These are phyloP conservation scores for Elegia similella DNA, from an alignment of 2,888 invertebrate genomes.

Conservation along the genomic window DNA sequence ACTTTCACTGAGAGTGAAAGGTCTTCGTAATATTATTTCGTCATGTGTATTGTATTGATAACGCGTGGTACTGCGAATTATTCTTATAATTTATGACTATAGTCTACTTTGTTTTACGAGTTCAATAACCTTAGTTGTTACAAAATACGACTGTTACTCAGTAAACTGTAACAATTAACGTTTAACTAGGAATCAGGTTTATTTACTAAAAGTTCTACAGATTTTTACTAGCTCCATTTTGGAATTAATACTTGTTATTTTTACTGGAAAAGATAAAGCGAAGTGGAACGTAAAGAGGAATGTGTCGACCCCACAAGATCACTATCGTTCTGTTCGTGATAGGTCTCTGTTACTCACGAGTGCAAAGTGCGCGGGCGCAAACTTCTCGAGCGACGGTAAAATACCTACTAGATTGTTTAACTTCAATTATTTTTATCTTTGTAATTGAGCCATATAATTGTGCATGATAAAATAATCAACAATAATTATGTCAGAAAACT, in stretches of 20 bases:
- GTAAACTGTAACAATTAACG: no score
- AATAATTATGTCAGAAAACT: background rate
- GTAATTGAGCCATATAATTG: background rate
- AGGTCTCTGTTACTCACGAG: background rate
- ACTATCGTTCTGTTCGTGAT: conserved; percentile 2
- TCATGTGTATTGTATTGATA: background rate
- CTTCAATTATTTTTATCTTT: conserved; percentile 31
- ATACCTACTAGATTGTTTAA: background rate
- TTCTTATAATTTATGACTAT: background rate
- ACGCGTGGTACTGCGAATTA: background rate
- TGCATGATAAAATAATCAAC: background rate
- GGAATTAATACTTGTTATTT: no score
- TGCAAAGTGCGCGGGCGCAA: background rate
- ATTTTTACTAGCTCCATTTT: no score
- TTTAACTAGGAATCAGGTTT: no score
- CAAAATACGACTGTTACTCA: background rate
- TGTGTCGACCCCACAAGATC: conserved; percentile 1
- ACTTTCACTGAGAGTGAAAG: conserved; percentile 14
- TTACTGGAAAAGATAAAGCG: background rate
- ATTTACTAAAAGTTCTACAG: no score
- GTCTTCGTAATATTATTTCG: conserved; percentile 8
- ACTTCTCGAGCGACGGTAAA: background rate
- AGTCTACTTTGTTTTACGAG: background rate
- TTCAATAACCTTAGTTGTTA: background rate
- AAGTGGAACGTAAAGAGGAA: background rate